Evolutionary conservation across 2,888 invertebrate genomes (phyloP), one percentile per base, ranked within the genome.

Genomic region (Andrena trimmerana): DNA sequence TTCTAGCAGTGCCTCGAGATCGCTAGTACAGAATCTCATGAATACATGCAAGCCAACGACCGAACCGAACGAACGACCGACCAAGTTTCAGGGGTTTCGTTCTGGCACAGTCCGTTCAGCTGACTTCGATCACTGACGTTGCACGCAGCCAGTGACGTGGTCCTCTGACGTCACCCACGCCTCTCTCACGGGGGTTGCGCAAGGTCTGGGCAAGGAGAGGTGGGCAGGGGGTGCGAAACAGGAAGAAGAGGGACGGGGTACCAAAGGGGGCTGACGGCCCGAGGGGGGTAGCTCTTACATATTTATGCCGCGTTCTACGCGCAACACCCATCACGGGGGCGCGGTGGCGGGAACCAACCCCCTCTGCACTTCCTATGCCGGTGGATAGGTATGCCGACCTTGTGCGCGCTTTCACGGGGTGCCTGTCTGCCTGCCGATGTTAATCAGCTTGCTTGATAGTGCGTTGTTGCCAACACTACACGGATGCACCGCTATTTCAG

Each of bases 271-370:
- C 88, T 82, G 87, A 87, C 86, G 82, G 85, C 86, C 85, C 84
- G 87, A 83, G 50, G 88, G 83, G 91, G 91, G 91, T 92, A 90
- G 92, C 93, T 93, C 93, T 93, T 94, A 93, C 93, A 94, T 93
- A 94, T 94, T 94, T 93, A 94, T 93, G 92, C 91, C 94, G 91
- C 93, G 94, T 93, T 90, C 91, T 89, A 89, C 91, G 90, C 91
- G 92, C 92, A 91, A 91, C 92, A 91, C 91, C 88, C 90, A 88
- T 90, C 88, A 88, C 83, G 79, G 82, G 74, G 77, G 81, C 78
- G 13, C 16, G 42, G 42, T 42, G 85, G 86, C 67, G 75, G 81
- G 84, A 79, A 89, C 75, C 87, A 87, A 89, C 84, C 83, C 88
- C 84, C 83, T 87, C 86, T 85, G 85, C 70, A 70, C 68, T 76